These are phyloP conservation scores for Bombus soroeensis DNA, from an alignment of 1,140 invertebrate species.

Conservation along the genomic window DNA sequence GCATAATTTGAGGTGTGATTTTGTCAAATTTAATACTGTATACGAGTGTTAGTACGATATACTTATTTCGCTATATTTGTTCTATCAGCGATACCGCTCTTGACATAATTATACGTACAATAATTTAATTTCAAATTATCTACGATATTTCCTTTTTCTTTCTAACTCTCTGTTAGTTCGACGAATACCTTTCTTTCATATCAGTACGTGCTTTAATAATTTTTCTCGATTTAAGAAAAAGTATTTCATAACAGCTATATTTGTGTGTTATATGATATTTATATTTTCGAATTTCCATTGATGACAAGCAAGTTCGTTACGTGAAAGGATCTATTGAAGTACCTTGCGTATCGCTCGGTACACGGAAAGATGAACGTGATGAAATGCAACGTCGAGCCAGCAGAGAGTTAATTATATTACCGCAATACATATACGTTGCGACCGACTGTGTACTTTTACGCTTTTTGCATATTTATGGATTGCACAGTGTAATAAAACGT, in stretches of 20 bases:
- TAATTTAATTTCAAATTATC: no score
- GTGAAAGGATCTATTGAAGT: neutral
- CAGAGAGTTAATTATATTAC: constrained; percentile 21
- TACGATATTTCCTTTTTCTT: neutral
- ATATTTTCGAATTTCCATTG: neutral
- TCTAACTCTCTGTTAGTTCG: no score
- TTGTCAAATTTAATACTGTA: neutral
- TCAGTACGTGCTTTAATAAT: neutral
- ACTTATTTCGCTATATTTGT: neutral
- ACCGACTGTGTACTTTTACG: neutral
- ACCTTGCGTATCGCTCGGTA: neutral
- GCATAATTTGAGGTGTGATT: neutral
- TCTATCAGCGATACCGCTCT: neutral
- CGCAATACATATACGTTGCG: neutral
- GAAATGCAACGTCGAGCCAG: constrained; percentile 12
- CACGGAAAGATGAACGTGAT: neutral
- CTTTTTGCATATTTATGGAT: constrained; percentile 17
- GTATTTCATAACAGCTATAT: neutral
- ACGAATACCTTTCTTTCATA: neutral
- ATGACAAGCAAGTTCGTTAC: neutral
- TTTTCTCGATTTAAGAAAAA: neutral
- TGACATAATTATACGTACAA: no score
- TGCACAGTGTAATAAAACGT: neutral
- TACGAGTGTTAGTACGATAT: no score
- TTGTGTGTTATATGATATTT: no score